Conservation (phyloP, 2,113 vertebrate species). For the Heptranchias perlo region DNA sequence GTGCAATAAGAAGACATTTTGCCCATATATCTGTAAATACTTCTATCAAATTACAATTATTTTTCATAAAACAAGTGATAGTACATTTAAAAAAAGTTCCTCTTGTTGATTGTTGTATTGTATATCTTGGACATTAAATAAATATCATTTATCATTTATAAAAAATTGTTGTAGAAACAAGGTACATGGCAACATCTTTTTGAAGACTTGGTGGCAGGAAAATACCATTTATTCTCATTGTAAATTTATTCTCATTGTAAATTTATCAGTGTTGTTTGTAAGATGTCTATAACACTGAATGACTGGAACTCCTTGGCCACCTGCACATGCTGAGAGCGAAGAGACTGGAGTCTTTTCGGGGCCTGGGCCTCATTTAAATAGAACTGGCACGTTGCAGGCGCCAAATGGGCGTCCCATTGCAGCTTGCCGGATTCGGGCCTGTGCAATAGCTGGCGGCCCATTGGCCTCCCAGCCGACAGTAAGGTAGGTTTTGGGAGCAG, state of each 20-base stretch:
- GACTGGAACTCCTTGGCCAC: background rate
- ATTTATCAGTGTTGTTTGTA: background rate
- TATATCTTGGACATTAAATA: conserved; percentile 8
- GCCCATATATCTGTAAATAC: background rate
- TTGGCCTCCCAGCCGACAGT: background rate
- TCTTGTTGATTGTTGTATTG: background rate
- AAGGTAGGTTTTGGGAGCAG: background rate
- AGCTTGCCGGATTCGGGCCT: background rate
- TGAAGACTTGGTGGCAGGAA: background rate
- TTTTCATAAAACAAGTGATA: background rate
- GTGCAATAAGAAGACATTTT: background rate
- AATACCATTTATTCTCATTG: background rate
- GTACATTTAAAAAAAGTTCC: background rate
- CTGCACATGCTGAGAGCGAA: background rate
- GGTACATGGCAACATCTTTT: background rate
- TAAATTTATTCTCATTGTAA: background rate
- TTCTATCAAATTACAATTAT: background rate
- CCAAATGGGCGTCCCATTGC: background rate
- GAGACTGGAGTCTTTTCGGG: background rate
- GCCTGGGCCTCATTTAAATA: background rate
- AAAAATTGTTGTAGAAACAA: background rate
- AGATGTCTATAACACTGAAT: too few relatives aligned
- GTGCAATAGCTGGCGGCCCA: background rate
- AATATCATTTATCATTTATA: background rate
- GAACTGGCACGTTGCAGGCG: background rate